phyloP scores from a whole-genome alignment of 2,113 vertebrate genomes.

The Xiphorhynchus elegans region DNA sequence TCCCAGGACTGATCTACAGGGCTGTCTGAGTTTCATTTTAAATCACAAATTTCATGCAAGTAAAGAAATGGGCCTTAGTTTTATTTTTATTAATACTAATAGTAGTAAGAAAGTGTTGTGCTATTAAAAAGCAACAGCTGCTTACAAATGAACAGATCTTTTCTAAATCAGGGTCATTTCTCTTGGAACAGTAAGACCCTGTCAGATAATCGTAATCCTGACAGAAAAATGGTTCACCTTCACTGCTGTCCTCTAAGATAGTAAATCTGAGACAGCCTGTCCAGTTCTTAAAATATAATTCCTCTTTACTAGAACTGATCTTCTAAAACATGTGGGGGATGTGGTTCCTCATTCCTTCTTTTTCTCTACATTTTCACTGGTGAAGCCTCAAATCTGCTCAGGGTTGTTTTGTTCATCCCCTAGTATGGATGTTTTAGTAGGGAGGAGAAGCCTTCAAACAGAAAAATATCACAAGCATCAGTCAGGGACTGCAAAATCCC shows the following conservation, averaged over 20 bases:
- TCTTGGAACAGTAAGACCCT: neutral
- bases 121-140: constrained; percentile 10
- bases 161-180: neutral
- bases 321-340: neutral
- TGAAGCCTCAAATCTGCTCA: neutral
- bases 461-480: neutral
- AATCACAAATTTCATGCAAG: neutral
- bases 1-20: neutral
- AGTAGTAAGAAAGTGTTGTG: neutral
- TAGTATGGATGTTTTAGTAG: neutral
- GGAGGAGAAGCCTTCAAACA: constrained; percentile 5
- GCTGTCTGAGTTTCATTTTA: neutral
- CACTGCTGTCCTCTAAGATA: neutral
- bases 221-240: constrained; percentile 24
- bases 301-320: constrained; percentile 34
- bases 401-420: neutral
- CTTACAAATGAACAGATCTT: constrained; percentile 15
- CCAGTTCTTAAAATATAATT: constrained; percentile 25
- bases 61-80: neutral
- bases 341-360: neutral
- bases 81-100: neutral
- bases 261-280: constrained; percentile 49
- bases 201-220: constrained; percentile 41
- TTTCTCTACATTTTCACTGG: neutral
- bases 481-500: neutral